phyloP scores from a whole-genome alignment of 2,113 vertebrate genomes.

The Lagopus muta region DNA sequence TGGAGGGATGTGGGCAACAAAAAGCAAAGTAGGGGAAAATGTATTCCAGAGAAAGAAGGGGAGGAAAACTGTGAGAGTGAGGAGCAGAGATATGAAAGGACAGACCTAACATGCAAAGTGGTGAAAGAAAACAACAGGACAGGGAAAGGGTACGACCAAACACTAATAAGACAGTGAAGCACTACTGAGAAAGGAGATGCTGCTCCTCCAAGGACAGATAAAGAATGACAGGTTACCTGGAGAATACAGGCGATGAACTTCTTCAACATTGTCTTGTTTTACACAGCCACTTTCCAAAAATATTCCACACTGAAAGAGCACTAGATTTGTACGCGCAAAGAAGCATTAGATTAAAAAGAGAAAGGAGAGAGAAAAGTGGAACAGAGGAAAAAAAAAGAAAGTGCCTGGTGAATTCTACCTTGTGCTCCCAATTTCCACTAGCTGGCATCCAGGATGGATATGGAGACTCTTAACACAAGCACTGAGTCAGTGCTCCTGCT shows the following conservation, averaged over 20 bases:
- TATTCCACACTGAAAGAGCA: neutral
- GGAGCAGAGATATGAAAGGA: neutral
- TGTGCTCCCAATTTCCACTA: neutral
- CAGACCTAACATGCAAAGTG: neutral
- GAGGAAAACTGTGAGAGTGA: neutral
- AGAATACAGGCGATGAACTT: neutral
- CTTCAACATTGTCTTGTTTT: neutral
- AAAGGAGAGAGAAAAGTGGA: neutral
- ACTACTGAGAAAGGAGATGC: rapidly evolving
- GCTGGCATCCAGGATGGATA: neutral
- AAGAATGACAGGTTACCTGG: neutral
- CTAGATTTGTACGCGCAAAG: neutral
- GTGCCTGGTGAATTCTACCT: neutral
- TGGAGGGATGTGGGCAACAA: neutral
- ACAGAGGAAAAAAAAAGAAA: neutral
- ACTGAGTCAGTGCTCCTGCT: neutral
- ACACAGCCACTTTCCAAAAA: neutral
- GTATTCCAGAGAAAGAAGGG: neutral
- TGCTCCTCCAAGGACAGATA: neutral
- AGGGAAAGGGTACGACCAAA: neutral
- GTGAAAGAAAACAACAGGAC: neutral
- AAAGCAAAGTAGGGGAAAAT: neutral
- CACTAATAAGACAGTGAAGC: neutral
- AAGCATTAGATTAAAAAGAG: neutral
- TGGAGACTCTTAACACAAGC: neutral